Percentiles rank a stretch among this genome's conserved stretches.
Evolutionary conservation across 2,888 invertebrate species (phyloP).

Genomic region (Dorcus hopei): DNA sequence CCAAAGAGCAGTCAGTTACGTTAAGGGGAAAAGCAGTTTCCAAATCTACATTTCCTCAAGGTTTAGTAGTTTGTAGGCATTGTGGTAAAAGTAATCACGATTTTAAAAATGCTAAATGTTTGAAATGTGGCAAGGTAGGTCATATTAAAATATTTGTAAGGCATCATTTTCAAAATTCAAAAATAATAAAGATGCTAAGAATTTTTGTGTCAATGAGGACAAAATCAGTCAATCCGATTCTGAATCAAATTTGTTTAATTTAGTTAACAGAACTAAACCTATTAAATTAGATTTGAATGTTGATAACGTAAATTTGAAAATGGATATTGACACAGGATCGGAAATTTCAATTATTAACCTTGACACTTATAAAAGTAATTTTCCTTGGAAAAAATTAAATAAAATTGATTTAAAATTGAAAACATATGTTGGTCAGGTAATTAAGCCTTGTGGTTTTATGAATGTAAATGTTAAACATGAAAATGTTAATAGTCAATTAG

Average conservation of each 20-base stretch:
- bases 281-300: neutral
- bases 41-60: too few species aligned
- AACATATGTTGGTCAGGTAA: slow-evolving; percentile 1
- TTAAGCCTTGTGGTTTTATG: slow-evolving; percentile 2
- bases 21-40: too few species aligned
- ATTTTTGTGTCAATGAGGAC: too few species aligned
- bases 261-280: neutral
- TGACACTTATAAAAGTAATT: neutral
- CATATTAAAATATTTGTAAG: neutral
- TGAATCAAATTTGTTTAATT: neutral
- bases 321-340: neutral
- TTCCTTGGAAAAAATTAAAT: neutral
- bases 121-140: neutral
- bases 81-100: neutral
- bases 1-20: too few species aligned
- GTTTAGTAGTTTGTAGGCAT: neutral
- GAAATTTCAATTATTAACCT: neutral
- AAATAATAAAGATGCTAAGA: neutral
- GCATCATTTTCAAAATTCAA: neutral
- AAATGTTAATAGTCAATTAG: neutral
- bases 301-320: neutral
- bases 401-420: neutral
- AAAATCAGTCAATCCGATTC: neutral
- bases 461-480: neutral
- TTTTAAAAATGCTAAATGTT: neutral